phyloP scores from a whole-genome alignment of 1,140 invertebrate genomes.

The Eriocheir sinensis region DNA sequence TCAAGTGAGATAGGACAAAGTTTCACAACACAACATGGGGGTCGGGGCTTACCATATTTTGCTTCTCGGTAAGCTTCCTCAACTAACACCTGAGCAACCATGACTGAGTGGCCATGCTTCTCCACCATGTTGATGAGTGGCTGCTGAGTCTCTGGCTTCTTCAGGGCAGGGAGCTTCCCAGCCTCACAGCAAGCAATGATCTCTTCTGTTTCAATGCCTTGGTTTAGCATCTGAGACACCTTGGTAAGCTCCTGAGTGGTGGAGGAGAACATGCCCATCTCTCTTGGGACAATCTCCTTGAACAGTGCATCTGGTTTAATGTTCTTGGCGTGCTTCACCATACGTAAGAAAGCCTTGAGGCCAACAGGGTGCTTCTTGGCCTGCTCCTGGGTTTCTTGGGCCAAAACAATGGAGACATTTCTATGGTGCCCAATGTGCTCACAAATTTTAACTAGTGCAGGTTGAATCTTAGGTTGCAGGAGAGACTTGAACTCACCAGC shows the following conservation, averaged over 20 bases:
- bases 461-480: slow-evolving; percentile 78
- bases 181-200: slow-evolving; percentile 85
- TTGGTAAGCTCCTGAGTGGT: slow-evolving; percentile 90
- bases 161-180: slow-evolving; percentile 79
- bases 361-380: slow-evolving; percentile 78
- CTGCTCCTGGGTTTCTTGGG: slow-evolving; percentile 85
- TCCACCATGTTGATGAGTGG: slow-evolving; percentile 80
- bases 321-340: slow-evolving; percentile 79
- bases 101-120: slow-evolving; percentile 79
- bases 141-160: slow-evolving; percentile 79
- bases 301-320: slow-evolving; percentile 79
- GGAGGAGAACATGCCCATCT: slow-evolving; percentile 90
- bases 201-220: slow-evolving; percentile 89
- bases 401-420: slow-evolving; percentile 84
- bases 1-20: background rate
- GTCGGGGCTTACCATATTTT: slow-evolving; percentile 74
- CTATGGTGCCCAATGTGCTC: slow-evolving; percentile 77
- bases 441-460: slow-evolving; percentile 78
- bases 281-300: slow-evolving; percentile 84
- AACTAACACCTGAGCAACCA: slow-evolving; percentile 79
- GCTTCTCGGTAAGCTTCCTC: slow-evolving; percentile 79
- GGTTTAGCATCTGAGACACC: slow-evolving; percentile 88
- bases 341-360: slow-evolving; percentile 79
- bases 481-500: slow-evolving; percentile 78
- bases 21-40: background rate